A percentile compares a stretch with the other conserved stretches of the same genome.
These are phyloP conservation scores for Spondyliosoma cantharus DNA, from an alignment of 2,797 vertebrate genomes.

Conservation along the genomic window DNA sequence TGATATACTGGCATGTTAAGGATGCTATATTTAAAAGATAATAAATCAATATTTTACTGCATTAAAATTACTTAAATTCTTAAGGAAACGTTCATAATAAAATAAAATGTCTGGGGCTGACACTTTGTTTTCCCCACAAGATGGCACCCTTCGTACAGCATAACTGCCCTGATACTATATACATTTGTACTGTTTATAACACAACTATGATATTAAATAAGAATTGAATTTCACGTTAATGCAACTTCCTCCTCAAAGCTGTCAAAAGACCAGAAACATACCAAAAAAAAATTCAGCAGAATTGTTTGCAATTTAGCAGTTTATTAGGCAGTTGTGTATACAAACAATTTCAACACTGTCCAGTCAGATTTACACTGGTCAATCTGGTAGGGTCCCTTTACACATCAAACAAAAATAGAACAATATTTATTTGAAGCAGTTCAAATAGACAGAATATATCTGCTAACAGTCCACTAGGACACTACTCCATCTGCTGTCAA, in stretches of 20 bases:
- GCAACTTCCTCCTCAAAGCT: neutral
- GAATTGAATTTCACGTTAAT: neutral
- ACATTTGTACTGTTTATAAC: neutral
- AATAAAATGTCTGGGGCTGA: neutral
- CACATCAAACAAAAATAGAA: slow-evolving; percentile 80
- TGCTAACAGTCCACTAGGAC: slow-evolving; percentile 54
- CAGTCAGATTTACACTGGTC: slow-evolving; percentile 83
- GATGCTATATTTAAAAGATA: no score
- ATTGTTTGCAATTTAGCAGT: slow-evolving; percentile 82
- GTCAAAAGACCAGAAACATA: neutral
- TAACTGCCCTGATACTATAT: neutral
- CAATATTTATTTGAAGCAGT: slow-evolving; percentile 76
- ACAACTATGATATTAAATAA: neutral
- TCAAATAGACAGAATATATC: slow-evolving; percentile 55
- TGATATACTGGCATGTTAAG: neutral
- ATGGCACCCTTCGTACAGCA: neutral
- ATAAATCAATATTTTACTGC: neutral
- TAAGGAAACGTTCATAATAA: neutral
- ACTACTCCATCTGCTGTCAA: slow-evolving; percentile 53
- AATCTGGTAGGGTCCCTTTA: slow-evolving; percentile 80
- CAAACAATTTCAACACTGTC: slow-evolving; percentile 86
- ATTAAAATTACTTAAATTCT: neutral
- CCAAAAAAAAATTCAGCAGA: slow-evolving; percentile 27
- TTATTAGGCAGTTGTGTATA: slow-evolving; percentile 89
- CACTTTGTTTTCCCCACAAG: neutral